Evolutionary conservation across 2,113 vertebrate genomes (phyloP), one percentile per base, ranked within the genome.

Genomic region (Rutilus rutilus): DNA sequence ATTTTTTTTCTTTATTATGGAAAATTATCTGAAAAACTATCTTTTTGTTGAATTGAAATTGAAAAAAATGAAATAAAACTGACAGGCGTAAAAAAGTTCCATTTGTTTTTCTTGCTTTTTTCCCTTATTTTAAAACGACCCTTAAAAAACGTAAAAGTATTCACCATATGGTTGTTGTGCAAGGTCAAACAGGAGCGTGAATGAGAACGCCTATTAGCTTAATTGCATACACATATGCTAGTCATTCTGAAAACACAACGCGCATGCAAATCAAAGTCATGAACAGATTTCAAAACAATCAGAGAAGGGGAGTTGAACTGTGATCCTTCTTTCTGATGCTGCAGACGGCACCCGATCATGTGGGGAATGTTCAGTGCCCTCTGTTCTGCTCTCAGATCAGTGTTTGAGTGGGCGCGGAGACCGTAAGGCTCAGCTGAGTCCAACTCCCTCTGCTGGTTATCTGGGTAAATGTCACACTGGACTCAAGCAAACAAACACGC

Each of bases 401-500:
- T 23, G 64, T 52, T 45, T 30, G 73, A 78, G 86, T 75, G 30
- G 73, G 73, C 73, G 17, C 42, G 15, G 11, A 42, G 54, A 75
- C 30, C 11, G 33, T 17, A 0, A 75, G 11, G 52, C 84, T 71
- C 12, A 23, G 50, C 65, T 69, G 57, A 83, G 50, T 75, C 36
- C 67, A 15, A 85, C 90, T 90, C 90, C 90, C 89, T 88, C 90
- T 90, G 86, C 84, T 90, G 90, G 88, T 76, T 73, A 82, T 15
- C 8, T 52, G 23, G 15, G 39, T 19, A 25, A 78, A 85, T 78
- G 52, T 85, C 69, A 21, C 42, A 39, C 27, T 15, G 75, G 23
- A 83, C 52, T 67, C 21, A 0, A 12, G 71, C 50, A 75, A 42
- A n/a, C 50, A 60, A 60, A 9, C n/a, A 23, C 6, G 45, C 36